Conservation (phyloP, 1,140 invertebrate species). For the Patella vulgata region DNA sequence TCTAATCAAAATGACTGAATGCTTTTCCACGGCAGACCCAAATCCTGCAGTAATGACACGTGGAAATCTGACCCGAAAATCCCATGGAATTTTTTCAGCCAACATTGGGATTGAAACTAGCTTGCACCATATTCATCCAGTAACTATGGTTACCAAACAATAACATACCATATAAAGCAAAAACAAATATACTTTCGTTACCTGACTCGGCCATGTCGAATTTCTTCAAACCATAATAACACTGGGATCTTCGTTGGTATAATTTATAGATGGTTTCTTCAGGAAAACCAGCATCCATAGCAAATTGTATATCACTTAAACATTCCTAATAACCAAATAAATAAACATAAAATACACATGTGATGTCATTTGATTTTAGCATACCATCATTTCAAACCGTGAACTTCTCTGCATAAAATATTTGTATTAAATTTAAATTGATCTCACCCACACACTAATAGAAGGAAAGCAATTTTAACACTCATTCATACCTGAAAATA, state of each 20-base stretch:
- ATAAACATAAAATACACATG: background rate
- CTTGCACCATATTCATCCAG: conserved; percentile 7
- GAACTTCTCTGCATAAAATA: too few relatives aligned
- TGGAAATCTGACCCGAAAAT: background rate
- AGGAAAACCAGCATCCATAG: conserved; percentile 77
- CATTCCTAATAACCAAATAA: conserved; percentile 36
- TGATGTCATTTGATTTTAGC: background rate
- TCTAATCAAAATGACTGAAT: too few relatives aligned
- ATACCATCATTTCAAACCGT: background rate
- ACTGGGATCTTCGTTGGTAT: conserved; percentile 78
- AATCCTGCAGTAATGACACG: too few relatives aligned
- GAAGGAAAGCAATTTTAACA: too few relatives aligned
- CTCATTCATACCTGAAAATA: conserved; percentile 69
- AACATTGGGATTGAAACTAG: too few relatives aligned
- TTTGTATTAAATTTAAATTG: too few relatives aligned
- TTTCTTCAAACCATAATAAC: conserved; percentile 65
- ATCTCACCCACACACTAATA: too few relatives aligned
- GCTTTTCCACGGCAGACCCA: too few relatives aligned
- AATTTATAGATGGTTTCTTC: conserved; percentile 74
- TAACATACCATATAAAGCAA: too few relatives aligned
- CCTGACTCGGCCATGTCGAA: background rate
- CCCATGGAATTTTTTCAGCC: too few relatives aligned
- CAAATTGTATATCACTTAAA: conserved; percentile 73
- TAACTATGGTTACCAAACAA: too few relatives aligned
- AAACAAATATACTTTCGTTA: background rate